These are phyloP conservation scores for Argya squamiceps DNA, from an alignment of 2,797 vertebrate species.

Conservation along the genomic window DNA sequence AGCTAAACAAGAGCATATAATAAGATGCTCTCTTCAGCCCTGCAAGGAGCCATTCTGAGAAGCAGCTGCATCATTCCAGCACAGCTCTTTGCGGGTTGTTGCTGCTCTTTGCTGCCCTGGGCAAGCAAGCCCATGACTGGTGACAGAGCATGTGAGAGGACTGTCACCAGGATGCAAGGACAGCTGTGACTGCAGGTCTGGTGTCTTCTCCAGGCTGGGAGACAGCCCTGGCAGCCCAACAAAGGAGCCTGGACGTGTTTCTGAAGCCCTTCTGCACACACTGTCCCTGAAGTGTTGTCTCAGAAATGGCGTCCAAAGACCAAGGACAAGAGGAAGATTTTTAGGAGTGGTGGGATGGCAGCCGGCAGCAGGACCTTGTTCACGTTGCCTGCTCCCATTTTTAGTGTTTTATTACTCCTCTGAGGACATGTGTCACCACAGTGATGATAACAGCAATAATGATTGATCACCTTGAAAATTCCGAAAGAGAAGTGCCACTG, in stretches of 20 bases:
- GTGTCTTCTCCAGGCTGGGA: not conserved
- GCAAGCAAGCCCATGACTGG: fast-evolving
- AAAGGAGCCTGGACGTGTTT: not conserved
- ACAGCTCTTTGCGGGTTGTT: not conserved
- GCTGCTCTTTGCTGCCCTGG: not conserved
- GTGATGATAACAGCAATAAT: not conserved
- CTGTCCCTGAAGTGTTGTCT: not conserved
- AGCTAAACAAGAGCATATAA: not conserved
- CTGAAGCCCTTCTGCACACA: not conserved
- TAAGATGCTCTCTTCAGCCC: not conserved
- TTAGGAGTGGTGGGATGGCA: not conserved
- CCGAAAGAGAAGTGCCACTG: not conserved
- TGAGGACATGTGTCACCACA: not conserved
- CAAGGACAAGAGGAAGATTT: not conserved
- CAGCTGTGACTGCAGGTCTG: not conserved
- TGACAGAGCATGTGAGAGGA: fast-evolving
- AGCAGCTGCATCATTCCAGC: not conserved
- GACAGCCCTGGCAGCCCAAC: not conserved
- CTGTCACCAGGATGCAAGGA: not conserved
- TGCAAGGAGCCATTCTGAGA: not conserved
- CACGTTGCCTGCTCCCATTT: not conserved
- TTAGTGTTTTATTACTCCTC: slow-evolving; percentile 48
- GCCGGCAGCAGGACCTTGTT: not conserved
- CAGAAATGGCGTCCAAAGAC: not conserved
- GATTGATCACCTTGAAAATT: not conserved